Base-by-base conservation (phyloP, 1,140 invertebrate genomes). In the Ericerus pela region DNA sequence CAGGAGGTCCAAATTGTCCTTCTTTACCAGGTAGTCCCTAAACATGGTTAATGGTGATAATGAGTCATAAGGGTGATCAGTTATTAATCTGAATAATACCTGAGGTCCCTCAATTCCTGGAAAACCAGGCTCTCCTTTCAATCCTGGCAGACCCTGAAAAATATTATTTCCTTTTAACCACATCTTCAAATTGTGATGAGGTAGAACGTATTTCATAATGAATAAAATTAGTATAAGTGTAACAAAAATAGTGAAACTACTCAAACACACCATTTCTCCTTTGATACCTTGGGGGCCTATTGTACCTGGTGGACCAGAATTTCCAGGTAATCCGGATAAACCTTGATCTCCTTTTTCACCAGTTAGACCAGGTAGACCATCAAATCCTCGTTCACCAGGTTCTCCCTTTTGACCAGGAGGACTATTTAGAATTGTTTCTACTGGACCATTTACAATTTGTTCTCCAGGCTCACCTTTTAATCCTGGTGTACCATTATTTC, bases 101-200 rank as follows among this genome's bases (percentile, higher is more conserved):
- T 62, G 61, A 1, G 56, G 55, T 57, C 70, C 70, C 4, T 59
- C 22, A 16, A 52, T 28, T 36, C 67, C 66, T 28, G 62, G 56
- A 28, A 57, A 59, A 55, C 73, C 72, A 37, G 67, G 65, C 58
- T 68, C 64, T 47, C 72, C 72, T 61, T 65, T 64, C 2, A 59
- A 29, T 20, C 75, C 74, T 22, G 66, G 62, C 22, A 66, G 54
- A 20, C 76, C 76, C 20, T 72, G 69, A 3, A 65, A 62, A 16
- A 27, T 53, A 29, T 16, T 28, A 22, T 11, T 27, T n/a, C n/a
- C n/a, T n/a, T n/a, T n/a, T n/a, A 52, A 14, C 18, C 14, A 22
- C 62, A 54, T 62, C 65, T 62, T 62, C 61, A 43, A 47, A 58
- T 43, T 33, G 37, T n/a, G n/a, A n/a, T n/a, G n/a, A n/a, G n/a